A percentile compares a stretch with the other conserved stretches of the same genome.
Conservation (phyloP, 1,140 invertebrate genomes). For the Apis dorsata region DNA sequence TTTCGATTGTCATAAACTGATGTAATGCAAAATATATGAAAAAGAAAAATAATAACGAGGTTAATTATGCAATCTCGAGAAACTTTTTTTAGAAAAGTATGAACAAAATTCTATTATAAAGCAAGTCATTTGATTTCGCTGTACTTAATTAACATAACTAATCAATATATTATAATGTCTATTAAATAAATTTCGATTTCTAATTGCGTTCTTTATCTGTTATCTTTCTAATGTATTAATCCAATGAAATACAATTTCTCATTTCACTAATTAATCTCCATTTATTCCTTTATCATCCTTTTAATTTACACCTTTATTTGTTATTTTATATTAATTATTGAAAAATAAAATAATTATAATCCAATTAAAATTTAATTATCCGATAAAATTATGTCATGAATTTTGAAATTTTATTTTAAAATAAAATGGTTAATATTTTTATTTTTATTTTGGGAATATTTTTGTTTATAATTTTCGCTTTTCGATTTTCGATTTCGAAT, state of each 20-base stretch:
- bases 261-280: slow-evolving; percentile 21
- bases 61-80: background rate
- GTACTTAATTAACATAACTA: slow-evolving; percentile 42
- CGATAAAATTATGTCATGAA: too few species aligned
- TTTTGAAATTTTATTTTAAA: too few species aligned
- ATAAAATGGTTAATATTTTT: background rate
- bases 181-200: slow-evolving; percentile 47
- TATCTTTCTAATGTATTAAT: slow-evolving; percentile 51
- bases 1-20: background rate
- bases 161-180: slow-evolving; percentile 32
- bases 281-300: background rate
- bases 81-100: background rate
- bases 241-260: slow-evolving; percentile 39
- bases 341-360: background rate
- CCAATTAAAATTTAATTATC: background rate
- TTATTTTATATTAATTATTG: background rate
- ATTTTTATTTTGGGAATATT: too few species aligned
- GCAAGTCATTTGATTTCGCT: slow-evolving; percentile 21
- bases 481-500: too few species aligned
- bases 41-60: background rate
- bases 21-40: background rate
- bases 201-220: slow-evolving; percentile 47
- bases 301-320: background rate
- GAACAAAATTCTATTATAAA: background rate
- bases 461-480: too few species aligned